These are phyloP conservation scores for Ceratosolen fusciceps DNA, from an alignment of 1,140 invertebrate species.

Conservation along the genomic window DNA sequence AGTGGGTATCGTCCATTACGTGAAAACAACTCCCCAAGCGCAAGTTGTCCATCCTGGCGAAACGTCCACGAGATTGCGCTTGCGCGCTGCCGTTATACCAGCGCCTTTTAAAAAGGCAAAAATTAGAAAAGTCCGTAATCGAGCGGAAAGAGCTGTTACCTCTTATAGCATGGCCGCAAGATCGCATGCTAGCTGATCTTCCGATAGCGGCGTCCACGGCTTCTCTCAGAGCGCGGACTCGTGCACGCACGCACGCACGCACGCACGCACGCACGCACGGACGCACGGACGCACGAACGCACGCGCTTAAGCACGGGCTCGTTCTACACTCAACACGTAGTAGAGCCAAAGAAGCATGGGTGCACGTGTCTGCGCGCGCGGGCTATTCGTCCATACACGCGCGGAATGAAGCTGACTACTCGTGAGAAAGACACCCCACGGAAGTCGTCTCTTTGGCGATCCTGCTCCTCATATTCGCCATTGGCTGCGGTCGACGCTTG, in stretches of 20 bases:
- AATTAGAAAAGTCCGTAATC: conserved; percentile 47
- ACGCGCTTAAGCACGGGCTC: too few relatives aligned
- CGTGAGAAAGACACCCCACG: conserved; percentile 47
- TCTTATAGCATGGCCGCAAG: conserved; percentile 3
- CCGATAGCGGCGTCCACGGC: conserved; percentile 13
- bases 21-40: conserved; percentile 5
- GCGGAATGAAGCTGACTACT: conserved; percentile 5
- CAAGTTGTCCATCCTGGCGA: neutral
- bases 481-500: conserved; percentile 41
- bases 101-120: conserved; percentile 37
- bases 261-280: neutral
- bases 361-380: too few relatives aligned
- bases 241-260: neutral
- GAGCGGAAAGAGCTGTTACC: conserved; percentile 42
- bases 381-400: neutral
- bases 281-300: neutral
- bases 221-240: conserved; percentile 8
- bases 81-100: conserved; percentile 30
- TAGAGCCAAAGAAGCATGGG: too few relatives aligned
- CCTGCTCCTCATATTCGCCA: conserved; percentile 43
- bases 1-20: neutral
- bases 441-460: conserved; percentile 38
- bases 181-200: conserved; percentile 9
- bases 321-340: too few relatives aligned
- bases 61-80: neutral